Base-by-base conservation (phyloP, 35 echinoderm and acorn worm genomes). In the Ophioderma brevispina region DNA sequence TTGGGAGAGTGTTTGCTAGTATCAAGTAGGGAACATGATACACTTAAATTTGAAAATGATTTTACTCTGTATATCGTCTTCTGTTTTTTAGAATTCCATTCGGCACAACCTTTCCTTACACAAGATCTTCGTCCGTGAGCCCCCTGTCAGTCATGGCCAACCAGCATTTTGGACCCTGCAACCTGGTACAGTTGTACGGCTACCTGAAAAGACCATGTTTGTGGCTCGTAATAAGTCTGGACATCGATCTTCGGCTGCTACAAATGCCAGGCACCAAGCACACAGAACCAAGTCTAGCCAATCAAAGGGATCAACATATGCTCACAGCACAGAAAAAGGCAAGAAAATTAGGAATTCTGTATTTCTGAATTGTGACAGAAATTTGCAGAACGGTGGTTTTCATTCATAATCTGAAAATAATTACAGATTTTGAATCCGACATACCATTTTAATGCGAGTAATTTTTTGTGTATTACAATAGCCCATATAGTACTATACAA, bases 71-170 rank as follows among this genome's bases (percentile, higher is more conserved):
- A n/a, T n/a, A n/a, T n/a, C n/a, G n/a, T 90, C 84, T 79, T 36
- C 42, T 49, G 19, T 36, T 79, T 85, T 76, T 31, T 78, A 99
- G 97, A 99, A 99, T 81, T 99, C 97, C 18, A 99, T 99, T 76
- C 84, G 97, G 32, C 97, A 99, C 84, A 99, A 99, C 82, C 81
- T 99, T 30, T 99, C 97, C 0, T 84, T 99, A 1, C 97, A 99
- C 87, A 95, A 99, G 84, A 99, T 99, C 63, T 99, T 99, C 39
- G 87, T 99, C 55, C 82, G 97, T 0, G 94, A 99, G 59, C 81
- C 93, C 1, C 93, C 97, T 0, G 50, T 81, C 0, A 91, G 88
- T 23, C 91, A 90, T 31, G 94, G 97, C 21, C 95, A 95, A 50
- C 91, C 97, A 11, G 93, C 97, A 3, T 95, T 91, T 84, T 99